Evolutionary conservation across 2,888 invertebrate species (phyloP).

Genomic region (Callyntrura sp.): DNA sequence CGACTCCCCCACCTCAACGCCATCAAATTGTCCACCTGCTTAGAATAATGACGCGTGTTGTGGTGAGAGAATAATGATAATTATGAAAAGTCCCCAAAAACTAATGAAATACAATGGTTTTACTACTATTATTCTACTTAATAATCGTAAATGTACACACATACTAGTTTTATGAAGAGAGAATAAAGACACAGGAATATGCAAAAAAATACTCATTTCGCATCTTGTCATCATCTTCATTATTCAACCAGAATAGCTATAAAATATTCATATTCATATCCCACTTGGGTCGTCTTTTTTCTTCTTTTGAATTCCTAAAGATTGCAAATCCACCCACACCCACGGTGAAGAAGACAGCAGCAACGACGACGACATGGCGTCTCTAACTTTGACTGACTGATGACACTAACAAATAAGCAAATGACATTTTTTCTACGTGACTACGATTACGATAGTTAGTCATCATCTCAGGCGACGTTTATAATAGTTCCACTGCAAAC

Average conservation of each 20-base stretch:
- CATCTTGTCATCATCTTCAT: conserved; percentile 7
- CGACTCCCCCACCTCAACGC: too few species aligned
- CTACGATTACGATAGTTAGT: not conserved
- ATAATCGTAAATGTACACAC: too few species aligned
- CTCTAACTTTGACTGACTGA: conserved; percentile 34
- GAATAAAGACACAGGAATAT: not conserved
- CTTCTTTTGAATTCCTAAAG: not conserved
- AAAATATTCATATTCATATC: not conserved
- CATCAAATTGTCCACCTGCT: too few species aligned
- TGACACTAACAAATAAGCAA: conserved; percentile 4
- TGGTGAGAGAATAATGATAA: not conserved
- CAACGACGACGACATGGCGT: conserved; percentile 1
- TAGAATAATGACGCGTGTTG: too few species aligned
- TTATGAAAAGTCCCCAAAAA: not conserved
- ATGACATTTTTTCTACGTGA: conserved; percentile 43
- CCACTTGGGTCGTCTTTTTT: too few species aligned
- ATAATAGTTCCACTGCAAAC: too few species aligned
- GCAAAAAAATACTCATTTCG: not conserved
- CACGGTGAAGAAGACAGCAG: too few species aligned
- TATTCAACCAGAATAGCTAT: not conserved
- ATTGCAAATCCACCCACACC: conserved; percentile 26
- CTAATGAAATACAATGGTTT: not conserved
- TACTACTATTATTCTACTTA: not conserved
- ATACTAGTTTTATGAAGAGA: too few species aligned
- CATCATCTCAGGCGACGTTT: too few species aligned